These are phyloP conservation scores for Penelope pileata DNA, from an alignment of 2,113 vertebrate species.

Conservation along the genomic window DNA sequence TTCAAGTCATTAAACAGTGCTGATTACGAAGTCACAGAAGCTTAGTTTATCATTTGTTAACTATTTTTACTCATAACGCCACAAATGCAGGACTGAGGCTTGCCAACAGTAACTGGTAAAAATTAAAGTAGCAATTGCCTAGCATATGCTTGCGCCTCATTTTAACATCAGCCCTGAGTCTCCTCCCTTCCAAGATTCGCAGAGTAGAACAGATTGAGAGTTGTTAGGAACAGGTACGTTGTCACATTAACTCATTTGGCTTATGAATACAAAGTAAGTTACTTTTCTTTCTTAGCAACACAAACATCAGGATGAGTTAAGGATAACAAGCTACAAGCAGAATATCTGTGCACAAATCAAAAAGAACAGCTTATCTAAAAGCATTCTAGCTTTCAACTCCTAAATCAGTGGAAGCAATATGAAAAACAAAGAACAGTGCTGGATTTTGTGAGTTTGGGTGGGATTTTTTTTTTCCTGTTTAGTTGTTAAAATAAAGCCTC, in stretches of 20 bases:
- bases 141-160: neutral
- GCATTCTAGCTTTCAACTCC: neutral
- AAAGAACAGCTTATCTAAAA: neutral
- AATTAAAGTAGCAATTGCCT: neutral
- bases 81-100: neutral
- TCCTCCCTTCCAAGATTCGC: neutral
- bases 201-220: neutral
- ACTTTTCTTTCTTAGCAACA: neutral
- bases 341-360: neutral
- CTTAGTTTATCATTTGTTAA: neutral
- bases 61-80: neutral
- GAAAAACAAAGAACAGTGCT: neutral
- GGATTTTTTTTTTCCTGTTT: neutral
- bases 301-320: neutral
- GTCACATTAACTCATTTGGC: neutral
- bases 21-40: neutral
- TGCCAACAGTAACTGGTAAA: neutral
- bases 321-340: neutral
- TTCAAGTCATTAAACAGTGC: neutral
- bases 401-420: neutral
- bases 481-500: neutral
- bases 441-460: neutral
- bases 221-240: neutral
- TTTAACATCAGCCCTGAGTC: neutral
- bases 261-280: neutral